Base-by-base conservation (phyloP, 2,797 vertebrate species). In the Cichlasoma orientale region DNA sequence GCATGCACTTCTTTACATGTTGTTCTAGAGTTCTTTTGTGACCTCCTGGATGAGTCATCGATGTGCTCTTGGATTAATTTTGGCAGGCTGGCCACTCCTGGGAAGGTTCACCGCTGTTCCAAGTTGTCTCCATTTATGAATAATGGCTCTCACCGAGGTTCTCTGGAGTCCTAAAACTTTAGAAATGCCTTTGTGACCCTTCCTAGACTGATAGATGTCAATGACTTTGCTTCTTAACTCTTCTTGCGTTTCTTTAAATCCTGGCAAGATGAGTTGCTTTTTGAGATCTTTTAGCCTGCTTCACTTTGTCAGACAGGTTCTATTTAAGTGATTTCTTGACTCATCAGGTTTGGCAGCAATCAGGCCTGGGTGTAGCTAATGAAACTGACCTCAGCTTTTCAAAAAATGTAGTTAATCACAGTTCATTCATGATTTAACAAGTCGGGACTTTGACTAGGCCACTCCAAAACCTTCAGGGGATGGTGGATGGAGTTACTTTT, bases 131-230 rank as follows among this genome's bases (percentile, higher is more conserved):
- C 36, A 63, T 44, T 41, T 41, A 21, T 18, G 4, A 0, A 63
- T 25, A 0, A 44, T 19, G 18, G 47, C 23, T 63, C 21, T 63
- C 21, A 25, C 21, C 0, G 3, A 41, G 21, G 59, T 44, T 25
- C 36, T 16, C 36, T 61, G 13, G 58, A 61, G 0, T 61, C 23
- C 7, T 21, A 44, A 21, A 44, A 16, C 8, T 12, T 63, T 25
- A 63, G 33, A 63, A 63, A 25, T 44, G 21, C 21, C 58, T 5
- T 63, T 25, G 21, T 44, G 25, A 1, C 36, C 23, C 36, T 63
- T 63, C 18, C 59, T 36, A 63, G 36, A 25, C 36, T 18, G 21
- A 25, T 10, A 9, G 3, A 63, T 63, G 36, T 44, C 36, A 63
- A 16, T 63, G 41, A 63, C 25, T 41, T 44, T 44, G 21, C 9